A percentile compares a stretch with the other conserved stretches of the same genome.
Evolutionary conservation across 2,888 invertebrate genomes (phyloP).

Genomic region (Labia minor): DNA sequence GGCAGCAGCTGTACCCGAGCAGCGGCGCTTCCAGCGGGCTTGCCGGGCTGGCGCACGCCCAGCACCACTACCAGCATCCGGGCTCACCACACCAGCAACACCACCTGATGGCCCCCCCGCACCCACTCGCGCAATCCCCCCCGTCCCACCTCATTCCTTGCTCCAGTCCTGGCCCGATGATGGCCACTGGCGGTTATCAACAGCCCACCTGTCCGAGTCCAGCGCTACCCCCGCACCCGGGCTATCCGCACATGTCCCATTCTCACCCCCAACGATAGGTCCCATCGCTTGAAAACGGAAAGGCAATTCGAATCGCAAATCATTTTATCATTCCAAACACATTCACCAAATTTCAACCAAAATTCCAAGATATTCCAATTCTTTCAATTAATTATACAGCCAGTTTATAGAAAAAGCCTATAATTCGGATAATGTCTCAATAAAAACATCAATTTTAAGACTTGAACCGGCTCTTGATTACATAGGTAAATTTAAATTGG

Average conservation of each 20-base stretch:
- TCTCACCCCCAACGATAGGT: conserved; percentile 72
- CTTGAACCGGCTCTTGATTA: no score
- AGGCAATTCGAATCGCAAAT: no score
- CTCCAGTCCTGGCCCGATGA: conserved; percentile 62
- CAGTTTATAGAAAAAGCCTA: no score
- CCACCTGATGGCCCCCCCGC: conserved; percentile 51
- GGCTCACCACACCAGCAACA: conserved; percentile 43
- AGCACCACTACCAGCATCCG: conserved; percentile 36
- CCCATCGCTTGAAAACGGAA: not conserved
- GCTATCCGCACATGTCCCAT: conserved; percentile 56
- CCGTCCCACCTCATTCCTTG: conserved; percentile 44
- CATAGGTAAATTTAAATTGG: no score
- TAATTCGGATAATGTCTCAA: no score
- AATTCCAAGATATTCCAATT: no score
- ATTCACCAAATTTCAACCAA: no score
- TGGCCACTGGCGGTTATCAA: conserved; percentile 41
- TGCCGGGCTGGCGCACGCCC: conserved; percentile 33
- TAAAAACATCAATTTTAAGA: no score
- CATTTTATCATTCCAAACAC: no score
- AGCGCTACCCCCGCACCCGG: conserved; percentile 47
- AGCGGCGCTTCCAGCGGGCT: conserved; percentile 25
- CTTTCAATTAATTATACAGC: no score
- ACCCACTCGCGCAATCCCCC: conserved; percentile 46
- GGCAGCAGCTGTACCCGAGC: conserved; percentile 67
- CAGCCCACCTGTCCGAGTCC: conserved; percentile 46